phyloP scores from a whole-genome alignment of 2,113 vertebrate genomes.

The Ictidomys tridecemlineatus region DNA sequence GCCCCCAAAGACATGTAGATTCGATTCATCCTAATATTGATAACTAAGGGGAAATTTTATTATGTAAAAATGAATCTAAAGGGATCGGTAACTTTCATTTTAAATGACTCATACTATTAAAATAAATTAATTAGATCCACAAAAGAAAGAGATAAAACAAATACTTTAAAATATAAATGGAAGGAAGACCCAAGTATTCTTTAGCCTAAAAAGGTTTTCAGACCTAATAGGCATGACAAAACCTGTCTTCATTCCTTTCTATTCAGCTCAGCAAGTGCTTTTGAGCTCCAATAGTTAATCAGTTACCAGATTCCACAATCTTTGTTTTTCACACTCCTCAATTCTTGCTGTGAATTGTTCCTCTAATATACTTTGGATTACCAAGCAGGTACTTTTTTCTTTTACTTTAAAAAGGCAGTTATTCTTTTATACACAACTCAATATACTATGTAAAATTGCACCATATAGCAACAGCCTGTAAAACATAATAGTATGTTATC shows the following conservation, averaged over 20 bases:
- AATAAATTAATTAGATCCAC: constrained; percentile 52
- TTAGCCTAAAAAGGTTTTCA: constrained; percentile 86
- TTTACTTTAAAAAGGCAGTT: constrained; percentile 65
- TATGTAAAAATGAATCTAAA: constrained; percentile 52
- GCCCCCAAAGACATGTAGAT: neutral
- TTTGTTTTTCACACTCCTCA: constrained; percentile 87
- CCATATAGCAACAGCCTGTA: constrained; percentile 65
- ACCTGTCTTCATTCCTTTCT: constrained; percentile 93
- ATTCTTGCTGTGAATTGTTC: constrained; percentile 85
- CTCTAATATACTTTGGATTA: constrained; percentile 78
- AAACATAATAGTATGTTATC: constrained; percentile 73
- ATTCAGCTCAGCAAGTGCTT: constrained; percentile 88
- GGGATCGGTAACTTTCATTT: constrained; percentile 40
- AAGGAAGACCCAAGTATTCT: constrained; percentile 84
- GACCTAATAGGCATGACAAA: constrained; percentile 90
- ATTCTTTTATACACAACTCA: constrained; percentile 68
- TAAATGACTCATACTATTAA: constrained; percentile 57
- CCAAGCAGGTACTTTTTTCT: constrained; percentile 52
- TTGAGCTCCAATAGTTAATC: constrained; percentile 89
- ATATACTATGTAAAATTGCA: constrained; percentile 59
- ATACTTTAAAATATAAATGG: constrained; percentile 76
- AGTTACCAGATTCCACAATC: constrained; percentile 89
- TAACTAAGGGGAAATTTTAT: neutral
- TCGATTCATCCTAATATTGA: constrained; percentile 25
- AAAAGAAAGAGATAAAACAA: constrained; percentile 38